Percentiles rank a stretch among this genome's conserved stretches.
Conservation (phyloP, 64 coral and sea anemone species). For the Dendronephthya gigantea region DNA sequence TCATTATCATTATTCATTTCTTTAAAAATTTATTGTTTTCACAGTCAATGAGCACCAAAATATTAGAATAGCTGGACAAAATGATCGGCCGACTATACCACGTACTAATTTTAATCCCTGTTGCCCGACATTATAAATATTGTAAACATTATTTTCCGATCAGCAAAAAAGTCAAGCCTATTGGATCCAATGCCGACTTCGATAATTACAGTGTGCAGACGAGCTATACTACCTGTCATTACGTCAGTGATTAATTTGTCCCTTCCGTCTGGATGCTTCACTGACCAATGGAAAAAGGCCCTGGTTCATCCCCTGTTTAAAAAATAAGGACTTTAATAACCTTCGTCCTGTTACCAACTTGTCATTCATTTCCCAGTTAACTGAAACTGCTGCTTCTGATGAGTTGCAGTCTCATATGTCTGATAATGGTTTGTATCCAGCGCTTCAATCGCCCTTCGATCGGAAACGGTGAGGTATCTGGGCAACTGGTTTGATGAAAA, state of each 20-base stretch:
- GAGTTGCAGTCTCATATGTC: slow-evolving; percentile 9
- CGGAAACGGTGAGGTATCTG: background rate
- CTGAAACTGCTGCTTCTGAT: slow-evolving; percentile 19
- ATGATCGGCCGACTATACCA: no score
- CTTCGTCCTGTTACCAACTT: slow-evolving; percentile 19
- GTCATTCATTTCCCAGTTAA: slow-evolving; percentile 1
- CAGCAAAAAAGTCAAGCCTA: no score
- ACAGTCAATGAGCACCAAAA: no score
- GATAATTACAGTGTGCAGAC: background rate
- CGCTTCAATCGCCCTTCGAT: background rate
- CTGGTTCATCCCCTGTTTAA: slow-evolving; percentile 8
- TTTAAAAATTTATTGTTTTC: no score
- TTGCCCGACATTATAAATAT: no score
- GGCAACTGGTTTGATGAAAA: slow-evolving; percentile 23
- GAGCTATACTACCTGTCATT: slow-evolving; percentile 28
- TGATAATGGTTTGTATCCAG: background rate
- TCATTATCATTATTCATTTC: no score
- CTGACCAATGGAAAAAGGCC: slow-evolving; percentile 3
- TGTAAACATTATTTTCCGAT: no score
- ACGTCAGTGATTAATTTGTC: slow-evolving; percentile 35
- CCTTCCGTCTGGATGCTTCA: background rate
- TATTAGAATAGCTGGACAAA: no score
- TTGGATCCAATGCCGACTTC: no score
- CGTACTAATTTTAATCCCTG: no score
- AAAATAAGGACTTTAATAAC: background rate